Evolutionary conservation across 2,888 invertebrate species (phyloP).

Genomic region (Drosophila mayaguana): DNA sequence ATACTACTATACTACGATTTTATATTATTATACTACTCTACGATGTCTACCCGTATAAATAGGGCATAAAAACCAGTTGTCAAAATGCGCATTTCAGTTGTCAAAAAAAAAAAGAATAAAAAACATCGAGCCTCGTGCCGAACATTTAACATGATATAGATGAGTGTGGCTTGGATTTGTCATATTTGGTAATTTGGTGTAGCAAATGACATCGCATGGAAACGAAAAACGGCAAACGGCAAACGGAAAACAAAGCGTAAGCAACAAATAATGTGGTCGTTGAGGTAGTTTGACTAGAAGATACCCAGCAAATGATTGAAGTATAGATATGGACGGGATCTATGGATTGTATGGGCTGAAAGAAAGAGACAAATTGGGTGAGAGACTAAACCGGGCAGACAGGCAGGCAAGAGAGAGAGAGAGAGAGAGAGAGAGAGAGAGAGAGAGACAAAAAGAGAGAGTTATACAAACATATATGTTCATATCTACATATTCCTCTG

Average conservation of each 20-base stretch:
- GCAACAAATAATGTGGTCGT: neutral
- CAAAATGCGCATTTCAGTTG: neutral
- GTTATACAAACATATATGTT: neutral
- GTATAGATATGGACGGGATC: neutral
- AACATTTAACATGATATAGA: constrained; percentile 40
- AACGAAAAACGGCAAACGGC: neutral
- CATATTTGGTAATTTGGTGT: constrained; percentile 36
- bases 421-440: too few species aligned
- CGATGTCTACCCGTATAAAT: neutral
- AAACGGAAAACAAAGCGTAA: constrained; percentile 1
- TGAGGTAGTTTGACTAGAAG: neutral
- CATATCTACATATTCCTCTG: neutral
- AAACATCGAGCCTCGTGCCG: constrained; percentile 23
- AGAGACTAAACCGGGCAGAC: too few species aligned
- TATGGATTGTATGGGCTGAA: neutral
- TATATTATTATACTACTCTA: too few species aligned
- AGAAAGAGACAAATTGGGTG: neutral
- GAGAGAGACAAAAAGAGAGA: neutral
- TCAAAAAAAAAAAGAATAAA: neutral
- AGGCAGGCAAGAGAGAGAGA: too few species aligned
- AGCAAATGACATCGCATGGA: neutral
- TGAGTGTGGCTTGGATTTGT: constrained; percentile 39
- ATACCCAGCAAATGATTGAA: neutral
- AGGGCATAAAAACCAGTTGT: constrained; percentile 23
- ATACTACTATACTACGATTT: too few species aligned